Evolutionary conservation across 2,113 vertebrate species (phyloP).

Genomic region (Thermophis baileyi): DNA sequence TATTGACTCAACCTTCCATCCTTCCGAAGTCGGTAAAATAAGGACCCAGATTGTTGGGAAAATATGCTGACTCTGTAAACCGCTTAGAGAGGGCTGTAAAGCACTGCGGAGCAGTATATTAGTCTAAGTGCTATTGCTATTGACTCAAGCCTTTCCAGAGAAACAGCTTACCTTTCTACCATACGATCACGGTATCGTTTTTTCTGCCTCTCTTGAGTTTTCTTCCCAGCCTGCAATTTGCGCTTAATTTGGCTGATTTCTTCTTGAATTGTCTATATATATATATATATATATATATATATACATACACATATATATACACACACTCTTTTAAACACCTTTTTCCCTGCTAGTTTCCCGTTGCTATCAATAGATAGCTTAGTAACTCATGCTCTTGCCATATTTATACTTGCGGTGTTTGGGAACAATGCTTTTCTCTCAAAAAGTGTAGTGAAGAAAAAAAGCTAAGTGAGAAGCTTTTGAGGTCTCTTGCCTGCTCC

Average conservation of each 20-base stretch:
- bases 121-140: not conserved
- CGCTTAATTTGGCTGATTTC: slow-evolving; percentile 70
- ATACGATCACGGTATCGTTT: slow-evolving; percentile 81
- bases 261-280: slow-evolving; percentile 59
- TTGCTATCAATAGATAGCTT: not conserved
- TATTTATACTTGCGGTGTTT: not conserved
- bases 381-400: not conserved
- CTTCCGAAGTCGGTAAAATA: not conserved
- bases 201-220: slow-evolving; percentile 75
- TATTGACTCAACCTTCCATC: no score
- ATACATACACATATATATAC: no score
- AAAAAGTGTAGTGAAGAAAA: not conserved
- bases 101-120: not conserved
- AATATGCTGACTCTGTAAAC: not conserved
- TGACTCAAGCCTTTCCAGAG: not conserved
- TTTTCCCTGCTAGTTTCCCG: not conserved
- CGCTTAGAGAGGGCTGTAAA: not conserved
- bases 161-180: slow-evolving; percentile 80
- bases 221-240: slow-evolving; percentile 69
- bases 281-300: not conserved
- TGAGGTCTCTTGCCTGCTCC: not conserved
- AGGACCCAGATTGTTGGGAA: not conserved
- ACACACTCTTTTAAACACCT: not conserved
- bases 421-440: not conserved
- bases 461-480: not conserved